A percentile compares a stretch with the other conserved stretches of the same genome.
Conservation (phyloP, 2,797 vertebrate species). For the Macroramphosus scolopax region DNA sequence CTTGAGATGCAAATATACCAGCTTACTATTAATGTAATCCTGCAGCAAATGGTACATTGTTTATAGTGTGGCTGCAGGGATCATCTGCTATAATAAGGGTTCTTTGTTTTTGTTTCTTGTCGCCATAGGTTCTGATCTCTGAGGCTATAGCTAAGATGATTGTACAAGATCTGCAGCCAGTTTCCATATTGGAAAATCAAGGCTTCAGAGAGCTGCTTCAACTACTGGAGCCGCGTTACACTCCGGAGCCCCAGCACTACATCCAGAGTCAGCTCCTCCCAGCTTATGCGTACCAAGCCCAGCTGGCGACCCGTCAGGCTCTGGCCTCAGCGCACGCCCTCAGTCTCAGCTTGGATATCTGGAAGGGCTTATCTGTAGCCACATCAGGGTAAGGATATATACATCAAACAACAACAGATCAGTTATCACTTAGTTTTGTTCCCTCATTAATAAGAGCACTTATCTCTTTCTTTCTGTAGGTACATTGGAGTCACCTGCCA, state of each 20-base stretch:
- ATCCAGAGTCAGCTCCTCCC: conserved; percentile 81
- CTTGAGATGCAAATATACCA: conserved; percentile 2
- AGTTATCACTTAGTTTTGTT: conserved; percentile 8
- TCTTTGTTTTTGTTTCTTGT: neutral
- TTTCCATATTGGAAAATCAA: conserved; percentile 78
- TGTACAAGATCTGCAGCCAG: conserved; percentile 79
- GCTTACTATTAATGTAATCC: neutral
- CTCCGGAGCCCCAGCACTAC: conserved; percentile 75
- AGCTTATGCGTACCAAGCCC: conserved; percentile 81
- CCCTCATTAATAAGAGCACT: conserved; percentile 13
- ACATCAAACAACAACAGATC: conserved; percentile 19
- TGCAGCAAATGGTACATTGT: neutral
- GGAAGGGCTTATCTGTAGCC: conserved; percentile 57
- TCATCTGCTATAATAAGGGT: neutral
- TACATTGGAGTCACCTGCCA: conserved; percentile 82
- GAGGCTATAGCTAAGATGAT: conserved; percentile 84
- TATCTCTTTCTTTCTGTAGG: conserved; percentile 35
- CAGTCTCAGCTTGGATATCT: conserved; percentile 80
- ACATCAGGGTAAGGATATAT: conserved; percentile 62
- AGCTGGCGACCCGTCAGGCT: conserved; percentile 78
- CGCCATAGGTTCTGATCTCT: conserved; percentile 73
- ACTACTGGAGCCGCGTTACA: conserved; percentile 82
- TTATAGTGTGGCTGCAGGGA: neutral
- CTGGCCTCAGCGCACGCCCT: conserved; percentile 76
- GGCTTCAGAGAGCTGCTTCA: conserved; percentile 81